Percentiles rank a stretch among this genome's conserved stretches.
Conservation (phyloP, 2,888 invertebrate species). For the Drosophila borborema region DNA sequence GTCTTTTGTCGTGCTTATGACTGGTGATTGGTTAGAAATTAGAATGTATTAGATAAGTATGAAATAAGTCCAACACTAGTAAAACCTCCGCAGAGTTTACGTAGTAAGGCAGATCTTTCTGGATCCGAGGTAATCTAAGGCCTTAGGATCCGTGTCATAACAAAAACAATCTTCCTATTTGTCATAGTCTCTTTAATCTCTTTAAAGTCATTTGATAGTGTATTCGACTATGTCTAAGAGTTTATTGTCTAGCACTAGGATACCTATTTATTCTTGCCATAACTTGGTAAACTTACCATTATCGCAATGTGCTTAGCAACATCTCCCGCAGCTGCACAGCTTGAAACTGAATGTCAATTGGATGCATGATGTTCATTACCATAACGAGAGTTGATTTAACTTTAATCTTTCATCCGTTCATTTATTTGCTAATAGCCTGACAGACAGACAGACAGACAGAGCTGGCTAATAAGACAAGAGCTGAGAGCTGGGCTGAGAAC, state of each 20-base stretch:
- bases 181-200: not conserved
- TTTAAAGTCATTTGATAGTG: too few relatives aligned
- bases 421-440: slow-evolving; percentile 19
- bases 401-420: slow-evolving; percentile 17
- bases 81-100: too few relatives aligned
- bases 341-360: slow-evolving; percentile 9
- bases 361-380: slow-evolving; percentile 24
- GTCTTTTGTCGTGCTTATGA: too few relatives aligned
- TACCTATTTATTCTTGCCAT: not conserved
- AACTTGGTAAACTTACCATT: not conserved
- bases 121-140: not conserved
- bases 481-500: slow-evolving; percentile 37
- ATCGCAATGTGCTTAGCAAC: not conserved
- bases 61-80: too few relatives aligned
- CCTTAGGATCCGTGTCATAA: not conserved
- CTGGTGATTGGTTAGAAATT: too few relatives aligned
- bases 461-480: slow-evolving; percentile 22
- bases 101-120: too few relatives aligned
- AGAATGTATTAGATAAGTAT: too few relatives aligned
- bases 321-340: slow-evolving; percentile 10
- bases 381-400: slow-evolving; percentile 19
- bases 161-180: not conserved
- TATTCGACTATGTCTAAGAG: not conserved
- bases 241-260: not conserved
- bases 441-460: slow-evolving; percentile 7